phyloP scores from a whole-genome alignment of 2,113 vertebrate genomes.

The Dasyornis broadbenti region DNA sequence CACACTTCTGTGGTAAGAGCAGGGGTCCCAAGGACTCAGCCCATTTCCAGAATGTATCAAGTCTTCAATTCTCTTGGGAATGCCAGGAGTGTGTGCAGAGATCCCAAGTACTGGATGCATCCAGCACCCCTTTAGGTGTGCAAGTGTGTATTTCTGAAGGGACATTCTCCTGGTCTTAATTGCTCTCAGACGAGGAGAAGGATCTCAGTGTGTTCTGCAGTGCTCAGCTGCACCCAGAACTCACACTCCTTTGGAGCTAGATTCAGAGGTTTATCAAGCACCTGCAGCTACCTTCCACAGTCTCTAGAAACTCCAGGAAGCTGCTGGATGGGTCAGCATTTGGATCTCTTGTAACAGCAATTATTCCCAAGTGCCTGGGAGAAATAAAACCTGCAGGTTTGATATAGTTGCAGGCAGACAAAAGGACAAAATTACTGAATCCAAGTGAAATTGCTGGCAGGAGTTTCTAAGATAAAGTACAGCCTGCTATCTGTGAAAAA shows the following conservation, averaged over 20 bases:
- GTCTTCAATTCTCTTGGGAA: neutral
- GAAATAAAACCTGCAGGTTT: neutral
- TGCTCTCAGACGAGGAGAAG: neutral
- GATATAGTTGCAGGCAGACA: neutral
- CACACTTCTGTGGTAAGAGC: neutral
- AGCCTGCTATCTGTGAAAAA: neutral
- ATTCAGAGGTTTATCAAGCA: neutral
- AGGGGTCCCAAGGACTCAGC: neutral
- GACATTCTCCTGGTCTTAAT: neutral
- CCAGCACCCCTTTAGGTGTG: neutral
- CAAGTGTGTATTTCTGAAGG: neutral
- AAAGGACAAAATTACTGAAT: neutral
- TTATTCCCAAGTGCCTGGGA: neutral
- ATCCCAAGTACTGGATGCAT: neutral
- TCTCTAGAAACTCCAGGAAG: neutral
- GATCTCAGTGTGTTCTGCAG: neutral
- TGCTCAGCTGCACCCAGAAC: neutral
- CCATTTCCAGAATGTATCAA: neutral
- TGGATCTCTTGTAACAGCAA: rapidly evolving
- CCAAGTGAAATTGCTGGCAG: neutral
- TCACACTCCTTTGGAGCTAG: neutral
- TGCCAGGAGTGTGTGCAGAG: neutral
- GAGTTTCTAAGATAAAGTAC: neutral
- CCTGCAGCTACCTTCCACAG: neutral
- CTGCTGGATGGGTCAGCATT: neutral